Percentiles rank a stretch among this genome's conserved stretches.
Evolutionary conservation across 1,140 invertebrate species (phyloP).

Genomic region (Drosophila teissieri): DNA sequence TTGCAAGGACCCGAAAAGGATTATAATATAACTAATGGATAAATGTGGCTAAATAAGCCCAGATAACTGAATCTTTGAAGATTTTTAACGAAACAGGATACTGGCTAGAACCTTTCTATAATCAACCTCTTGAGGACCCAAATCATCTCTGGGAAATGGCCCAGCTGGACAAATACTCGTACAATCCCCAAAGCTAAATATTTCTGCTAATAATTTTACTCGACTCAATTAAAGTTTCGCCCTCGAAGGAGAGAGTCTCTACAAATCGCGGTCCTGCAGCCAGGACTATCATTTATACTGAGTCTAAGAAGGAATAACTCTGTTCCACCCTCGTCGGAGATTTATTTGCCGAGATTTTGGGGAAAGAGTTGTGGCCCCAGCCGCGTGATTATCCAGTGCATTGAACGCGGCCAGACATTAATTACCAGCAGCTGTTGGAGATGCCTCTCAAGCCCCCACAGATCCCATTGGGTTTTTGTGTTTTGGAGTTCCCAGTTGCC

Average conservation of each 20-base stretch:
- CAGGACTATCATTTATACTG: slow-evolving; percentile 64
- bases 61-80: too few species aligned
- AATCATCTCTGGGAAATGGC: slow-evolving; percentile 1
- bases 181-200: slow-evolving; percentile 4
- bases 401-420: slow-evolving; percentile 77
- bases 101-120: not conserved
- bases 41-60: slow-evolving; percentile 1
- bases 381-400: slow-evolving; percentile 78
- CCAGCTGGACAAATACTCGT: slow-evolving; percentile 38
- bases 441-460: slow-evolving; percentile 2
- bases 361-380: slow-evolving; percentile 71
- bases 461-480: slow-evolving; percentile 5
- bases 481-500: slow-evolving; percentile 8
- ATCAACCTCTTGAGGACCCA: not conserved
- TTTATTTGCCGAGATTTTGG: slow-evolving; percentile 77
- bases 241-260: not conserved
- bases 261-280: slow-evolving; percentile 68
- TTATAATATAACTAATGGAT: slow-evolving; percentile 19
- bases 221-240: slow-evolving; percentile 40
- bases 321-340: slow-evolving; percentile 59
- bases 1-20: slow-evolving; percentile 21
- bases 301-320: slow-evolving; percentile 59
- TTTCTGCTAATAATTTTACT: slow-evolving; percentile 39
- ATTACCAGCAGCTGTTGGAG: slow-evolving; percentile 75
- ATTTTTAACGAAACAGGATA: too few species aligned